These are phyloP conservation scores for Holothuria glaberrima DNA, from an alignment of 35 echinoderm and acorn worm species.

Conservation along the genomic window DNA sequence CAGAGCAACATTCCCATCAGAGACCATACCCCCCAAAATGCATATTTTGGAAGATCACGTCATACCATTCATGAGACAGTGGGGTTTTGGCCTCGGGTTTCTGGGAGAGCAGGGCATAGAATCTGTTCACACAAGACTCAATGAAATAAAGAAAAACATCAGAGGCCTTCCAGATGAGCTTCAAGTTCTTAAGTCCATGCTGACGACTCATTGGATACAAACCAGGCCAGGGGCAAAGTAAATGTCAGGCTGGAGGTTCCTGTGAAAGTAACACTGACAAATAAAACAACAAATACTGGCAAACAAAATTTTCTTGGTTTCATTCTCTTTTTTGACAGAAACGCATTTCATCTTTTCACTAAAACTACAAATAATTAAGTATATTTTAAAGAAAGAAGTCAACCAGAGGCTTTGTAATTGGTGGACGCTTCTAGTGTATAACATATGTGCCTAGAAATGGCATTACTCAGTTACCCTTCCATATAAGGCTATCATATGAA, in stretches of 20 bases:
- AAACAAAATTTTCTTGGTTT: neutral
- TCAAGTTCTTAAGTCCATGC: neutral
- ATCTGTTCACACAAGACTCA: conserved; percentile 23
- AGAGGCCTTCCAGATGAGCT: neutral
- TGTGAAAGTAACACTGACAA: neutral
- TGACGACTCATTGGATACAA: neutral
- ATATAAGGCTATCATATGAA: no score
- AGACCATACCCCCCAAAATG: conserved; percentile 56
- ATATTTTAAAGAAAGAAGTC: neutral
- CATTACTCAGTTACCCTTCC: no score
- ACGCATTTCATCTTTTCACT: neutral
- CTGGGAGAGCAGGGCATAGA: conserved; percentile 49
- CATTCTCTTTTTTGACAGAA: neutral
- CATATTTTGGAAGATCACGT: conserved; percentile 59
- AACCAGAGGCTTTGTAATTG: neutral
- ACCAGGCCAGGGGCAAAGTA: conserved; percentile 3
- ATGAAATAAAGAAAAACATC: neutral
- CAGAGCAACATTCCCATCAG: neutral
- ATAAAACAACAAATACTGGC: neutral
- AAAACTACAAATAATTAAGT: no score
- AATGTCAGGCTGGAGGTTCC: no score
- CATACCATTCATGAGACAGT: conserved; percentile 18
- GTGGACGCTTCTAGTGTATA: neutral
- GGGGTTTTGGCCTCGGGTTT: conserved; percentile 20
- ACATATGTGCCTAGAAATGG: neutral